Conservation (phyloP, 2,797 vertebrate genomes). For the Enteromius anoplus region DNA sequence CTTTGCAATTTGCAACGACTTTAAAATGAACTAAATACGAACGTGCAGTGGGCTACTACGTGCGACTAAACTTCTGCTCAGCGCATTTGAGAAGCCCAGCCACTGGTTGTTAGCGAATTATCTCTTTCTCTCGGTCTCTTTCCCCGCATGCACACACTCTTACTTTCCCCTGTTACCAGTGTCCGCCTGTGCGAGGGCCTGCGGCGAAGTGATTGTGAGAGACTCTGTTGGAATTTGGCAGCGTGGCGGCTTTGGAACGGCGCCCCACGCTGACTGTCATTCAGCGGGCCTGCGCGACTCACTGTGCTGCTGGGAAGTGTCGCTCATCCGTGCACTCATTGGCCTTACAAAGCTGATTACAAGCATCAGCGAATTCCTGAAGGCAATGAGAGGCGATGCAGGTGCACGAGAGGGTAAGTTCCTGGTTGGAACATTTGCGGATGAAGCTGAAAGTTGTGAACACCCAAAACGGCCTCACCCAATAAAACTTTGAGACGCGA, state of each 20-base stretch:
- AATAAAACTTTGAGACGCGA: neutral
- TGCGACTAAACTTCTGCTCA: constrained; percentile 2
- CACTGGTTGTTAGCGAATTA: constrained; percentile 33
- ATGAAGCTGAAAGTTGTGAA: constrained; percentile 20
- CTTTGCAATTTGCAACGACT: neutral
- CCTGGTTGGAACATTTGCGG: constrained; percentile 69
- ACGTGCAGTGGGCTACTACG: neutral
- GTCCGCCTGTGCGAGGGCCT: constrained; percentile 80
- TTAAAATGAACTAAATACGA: neutral
- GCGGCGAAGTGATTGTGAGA: constrained; percentile 93
- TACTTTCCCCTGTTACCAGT: constrained; percentile 33
- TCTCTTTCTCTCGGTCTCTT: constrained; percentile 35
- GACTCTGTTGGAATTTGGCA: constrained; percentile 99
- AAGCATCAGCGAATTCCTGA: constrained; percentile 99
- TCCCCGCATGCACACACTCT: constrained; percentile 7
- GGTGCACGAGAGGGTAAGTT: constrained; percentile 82
- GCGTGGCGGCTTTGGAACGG: constrained; percentile 85
- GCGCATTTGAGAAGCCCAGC: neutral
- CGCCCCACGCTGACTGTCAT: constrained; percentile 96
- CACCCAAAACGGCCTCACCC: neutral
- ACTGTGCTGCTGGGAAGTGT: constrained; percentile 95
- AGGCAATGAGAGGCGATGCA: constrained; percentile 94
- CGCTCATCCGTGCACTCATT: constrained; percentile 97
- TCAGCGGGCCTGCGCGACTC: constrained; percentile 85
- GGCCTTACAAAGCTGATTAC: constrained; percentile 99